These are phyloP conservation scores for Cephus runcator DNA, from an alignment of 2,888 invertebrate genomes.

Conservation along the genomic window DNA sequence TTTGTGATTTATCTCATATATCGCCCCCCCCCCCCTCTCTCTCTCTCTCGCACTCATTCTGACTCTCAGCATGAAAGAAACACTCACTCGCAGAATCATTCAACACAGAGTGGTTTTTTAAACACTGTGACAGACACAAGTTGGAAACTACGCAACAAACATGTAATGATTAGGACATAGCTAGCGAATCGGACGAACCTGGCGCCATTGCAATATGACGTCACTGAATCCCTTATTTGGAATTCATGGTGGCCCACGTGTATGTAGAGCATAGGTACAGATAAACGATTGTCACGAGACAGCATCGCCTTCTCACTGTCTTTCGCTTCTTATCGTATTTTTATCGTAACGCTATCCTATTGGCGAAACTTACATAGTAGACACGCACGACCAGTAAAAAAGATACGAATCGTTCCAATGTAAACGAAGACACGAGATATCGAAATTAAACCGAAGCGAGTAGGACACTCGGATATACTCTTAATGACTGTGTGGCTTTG, in stretches of 20 bases:
- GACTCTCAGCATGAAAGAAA: neutral
- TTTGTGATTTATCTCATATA: neutral
- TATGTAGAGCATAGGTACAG: neutral
- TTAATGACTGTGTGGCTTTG: no score
- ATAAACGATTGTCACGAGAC: neutral
- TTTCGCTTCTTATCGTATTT: neutral
- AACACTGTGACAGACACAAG: constrained; percentile 66
- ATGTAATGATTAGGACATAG: constrained; percentile 10
- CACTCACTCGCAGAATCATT: constrained; percentile 54
- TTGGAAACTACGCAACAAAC: constrained; percentile 61
- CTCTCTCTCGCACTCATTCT: constrained; percentile 55
- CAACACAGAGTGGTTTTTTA: constrained; percentile 59
- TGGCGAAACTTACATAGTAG: constrained; percentile 5
- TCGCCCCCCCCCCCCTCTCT: neutral
- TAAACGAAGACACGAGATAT: neutral
- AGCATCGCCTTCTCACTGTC: neutral
- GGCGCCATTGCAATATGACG: neutral
- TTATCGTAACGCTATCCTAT: neutral
- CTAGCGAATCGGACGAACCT: constrained; percentile 15
- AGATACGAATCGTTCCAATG: constrained; percentile 1
- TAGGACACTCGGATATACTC: neutral
- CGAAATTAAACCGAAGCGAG: neutral
- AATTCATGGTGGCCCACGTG: neutral
- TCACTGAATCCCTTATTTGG: neutral
- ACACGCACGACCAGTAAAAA: constrained; percentile 11